Evolutionary conservation across 1,140 invertebrate genomes (phyloP), one percentile per base, ranked within the genome.

Genomic region (Lasioglossum baleicum): DNA sequence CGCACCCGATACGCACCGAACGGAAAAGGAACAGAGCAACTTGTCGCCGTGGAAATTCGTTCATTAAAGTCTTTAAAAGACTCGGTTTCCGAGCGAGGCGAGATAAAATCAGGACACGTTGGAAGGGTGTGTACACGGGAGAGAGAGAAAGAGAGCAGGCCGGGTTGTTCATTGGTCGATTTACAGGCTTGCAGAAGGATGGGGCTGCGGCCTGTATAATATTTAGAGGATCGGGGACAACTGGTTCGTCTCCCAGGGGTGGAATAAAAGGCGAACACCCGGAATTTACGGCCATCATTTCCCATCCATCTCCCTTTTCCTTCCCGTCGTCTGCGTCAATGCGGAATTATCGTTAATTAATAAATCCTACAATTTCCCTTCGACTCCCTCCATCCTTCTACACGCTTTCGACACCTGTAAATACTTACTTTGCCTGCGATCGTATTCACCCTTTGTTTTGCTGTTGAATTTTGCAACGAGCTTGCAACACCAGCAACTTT

Each of bases 111-210:
- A 56, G 51, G 51, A 56, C 51, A 56, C 51, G 51, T 15, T 56
- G 3, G 51, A 48, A 48, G 44, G 44, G 44, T 48, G 44, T 48
- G 44, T 48, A 48, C 44, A 48, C 44, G 44, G 11, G 44, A 13
- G 44, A 48, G 44, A 48, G 44, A 48, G 44, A 48, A 10, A 56
- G 20, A 20, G 20, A 56, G 20, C 15, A 6, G 17, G 15, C 31
- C 31, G 15, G n/a, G 42, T 67, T 56, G 56, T 67, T 75, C 64
- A 58, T 67, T 56, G 64, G 11, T 8, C 73, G 53, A 75, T 75
- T 51, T 31, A 48, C n/a, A 20, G 26, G 4, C 20, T 7, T 15
- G 17, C 2, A 48, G 58, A 17, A 17, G 65, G 48, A 35, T 58
- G 20, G 56, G 17, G 56, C 44, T 65, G n/a, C 15, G n/a, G 63